These are phyloP conservation scores for Heliconius eleuchia DNA, from an alignment of 1,140 invertebrate genomes.

Conservation along the genomic window DNA sequence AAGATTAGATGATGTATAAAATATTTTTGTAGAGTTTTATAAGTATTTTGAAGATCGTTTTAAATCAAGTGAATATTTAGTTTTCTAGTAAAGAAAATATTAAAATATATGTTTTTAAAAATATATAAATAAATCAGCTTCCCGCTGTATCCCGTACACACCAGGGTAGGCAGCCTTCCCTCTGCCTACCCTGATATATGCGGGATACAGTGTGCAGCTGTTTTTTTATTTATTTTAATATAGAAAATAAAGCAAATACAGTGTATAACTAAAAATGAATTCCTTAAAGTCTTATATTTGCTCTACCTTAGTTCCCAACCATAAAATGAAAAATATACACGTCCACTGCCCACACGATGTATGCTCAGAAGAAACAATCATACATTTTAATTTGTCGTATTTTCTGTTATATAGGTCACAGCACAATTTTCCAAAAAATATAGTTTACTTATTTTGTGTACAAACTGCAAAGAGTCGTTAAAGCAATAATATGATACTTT, in stretches of 20 bases:
- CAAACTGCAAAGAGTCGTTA: neutral
- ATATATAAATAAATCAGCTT: too few species aligned
- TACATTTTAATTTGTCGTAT: conserved; percentile 11
- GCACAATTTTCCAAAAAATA: neutral
- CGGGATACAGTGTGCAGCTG: too few species aligned
- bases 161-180: too few species aligned
- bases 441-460: neutral
- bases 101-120: too few species aligned
- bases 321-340: conserved; percentile 8
- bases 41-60: neutral
- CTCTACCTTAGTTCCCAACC: neutral
- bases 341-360: neutral
- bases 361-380: conserved; percentile 4
- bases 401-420: conserved; percentile 12
- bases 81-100: too few species aligned
- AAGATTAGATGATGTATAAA: neutral
- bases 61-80: too few species aligned
- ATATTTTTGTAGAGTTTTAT: neutral
- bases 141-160: too few species aligned
- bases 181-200: too few species aligned
- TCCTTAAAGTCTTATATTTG: too few species aligned
- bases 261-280: too few species aligned
- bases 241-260: too few species aligned
- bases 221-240: too few species aligned
- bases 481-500: neutral